phyloP scores from a whole-genome alignment of 2,888 invertebrate species.

The Calephelis perditalis region DNA sequence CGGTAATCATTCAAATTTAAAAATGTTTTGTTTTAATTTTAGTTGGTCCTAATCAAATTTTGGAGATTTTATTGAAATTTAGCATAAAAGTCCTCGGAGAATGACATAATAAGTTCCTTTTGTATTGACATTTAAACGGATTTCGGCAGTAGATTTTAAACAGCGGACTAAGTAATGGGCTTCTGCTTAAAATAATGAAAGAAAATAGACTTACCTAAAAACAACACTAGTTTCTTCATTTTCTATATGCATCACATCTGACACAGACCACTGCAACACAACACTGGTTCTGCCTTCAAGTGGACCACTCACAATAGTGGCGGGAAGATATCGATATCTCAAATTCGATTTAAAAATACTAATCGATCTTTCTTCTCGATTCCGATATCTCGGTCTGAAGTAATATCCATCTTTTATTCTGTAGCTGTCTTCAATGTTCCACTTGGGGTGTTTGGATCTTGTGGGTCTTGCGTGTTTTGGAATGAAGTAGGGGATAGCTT shows the following conservation, averaged over 20 bases:
- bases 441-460: conserved; percentile 47
- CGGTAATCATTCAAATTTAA: no score
- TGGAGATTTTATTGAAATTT: no score
- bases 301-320: conserved; percentile 56
- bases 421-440: conserved; percentile 26
- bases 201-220: conserved; percentile 60
- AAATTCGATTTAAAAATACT: conserved; percentile 31
- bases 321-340: conserved; percentile 46
- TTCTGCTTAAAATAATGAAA: neutral
- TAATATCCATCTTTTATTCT: conserved; percentile 46
- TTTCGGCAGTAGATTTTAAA: no score
- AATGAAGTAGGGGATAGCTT: conserved; percentile 55
- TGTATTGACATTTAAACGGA: no score
- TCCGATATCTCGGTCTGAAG: conserved; percentile 54
- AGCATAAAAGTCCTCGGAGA: no score
- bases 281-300: conserved; percentile 45
- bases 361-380: conserved; percentile 48
- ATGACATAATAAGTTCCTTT: no score
- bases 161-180: no score
- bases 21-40: no score
- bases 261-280: conserved; percentile 58
- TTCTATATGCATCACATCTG: conserved; percentile 55
- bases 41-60: no score
- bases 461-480: conserved; percentile 49
- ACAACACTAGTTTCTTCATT: conserved; percentile 59